Evolutionary conservation across 2,888 invertebrate genomes (phyloP), one percentile per base, ranked within the genome.

Genomic region (Lacanobia wlatinum): DNA sequence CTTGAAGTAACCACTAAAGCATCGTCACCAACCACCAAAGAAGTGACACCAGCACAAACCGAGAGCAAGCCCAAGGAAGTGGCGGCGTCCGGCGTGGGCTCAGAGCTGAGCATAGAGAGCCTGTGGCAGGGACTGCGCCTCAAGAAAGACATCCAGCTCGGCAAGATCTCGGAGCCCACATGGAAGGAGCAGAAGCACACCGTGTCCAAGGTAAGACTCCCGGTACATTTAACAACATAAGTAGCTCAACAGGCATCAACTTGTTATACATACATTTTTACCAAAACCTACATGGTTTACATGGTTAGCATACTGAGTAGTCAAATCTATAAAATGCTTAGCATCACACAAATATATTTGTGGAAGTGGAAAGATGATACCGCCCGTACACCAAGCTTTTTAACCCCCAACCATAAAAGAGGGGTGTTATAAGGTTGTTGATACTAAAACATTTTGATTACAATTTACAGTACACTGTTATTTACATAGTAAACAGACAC

Each of bases 101-200:
- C 93, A 0, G 94, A 93, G 8, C 89, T 89, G n/a, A 93, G 93
- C 0, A 87, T 95, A 10, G 93, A 94, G 55, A 90, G 94, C 10
- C 82, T 96, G 21, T 90, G 94, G 89, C 93, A 94, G 75, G 96
- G 96, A 0, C 87, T 96, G 43, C 92, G 92, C 58, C 83, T 95
- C 56, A 95, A 94, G 75, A 95, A 94, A 52, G 95, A 96, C 73
- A 82, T 93, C 58, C 93, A 92, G 73, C 92, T 96, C 40, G 96
- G 96, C 34, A 94, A 95, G 82, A 92, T 96, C 67, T 94, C 96
- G 0, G 93, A 95, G 71, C 92, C 91, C 1, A 89, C 90, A 10
- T 96, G 96, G 96, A 96, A 94, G 77, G 85, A 90, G 0, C 93
- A 92, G 71, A 95, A 94, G 71, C 94, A 94, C 46, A 80, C 90